Evolutionary conservation across 1,140 invertebrate genomes (phyloP), one percentile per base, ranked within the genome.

Genomic region (Philotrypesis tridentata): DNA sequence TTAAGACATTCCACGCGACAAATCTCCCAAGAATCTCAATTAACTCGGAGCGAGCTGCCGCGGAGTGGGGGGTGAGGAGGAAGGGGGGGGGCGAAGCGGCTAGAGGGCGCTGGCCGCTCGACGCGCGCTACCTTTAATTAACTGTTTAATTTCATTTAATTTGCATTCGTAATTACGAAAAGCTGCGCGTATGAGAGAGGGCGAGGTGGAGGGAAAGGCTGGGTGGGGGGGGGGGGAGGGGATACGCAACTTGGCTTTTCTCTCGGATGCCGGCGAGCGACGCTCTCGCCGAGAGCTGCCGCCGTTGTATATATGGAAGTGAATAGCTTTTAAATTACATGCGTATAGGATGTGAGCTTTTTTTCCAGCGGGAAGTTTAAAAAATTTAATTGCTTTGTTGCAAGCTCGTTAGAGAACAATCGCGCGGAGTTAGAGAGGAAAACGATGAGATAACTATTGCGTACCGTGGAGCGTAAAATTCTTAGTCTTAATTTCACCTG

Each of bases 21-120:
- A 92, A 91, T 91, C 91, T 92, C 85, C 90, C 91, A 92, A 92
- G 91, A 92, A 92, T 92, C 91, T 92, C 91, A 92, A 92, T 92
- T 92, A 92, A 92, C 91, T 91, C 85, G 86, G 85, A 85, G 85
- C 83, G 84, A 86, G 63, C 31, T 55, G 25, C 12, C 21, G 37
- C 40, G 33, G 61, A 60, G 61, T 23, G 55, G 60, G 27, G 37
- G 23, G 7, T 9, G n/a, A n/a, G 33, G 40, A 55, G 43, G 7
- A 23, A 6, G 1, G 5, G 27, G 37, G 77, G 40, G 67, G 65
- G 27, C 1, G 60, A 43, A 67, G 80, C 8, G 61, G 33, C 25
- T 11, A 17, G n/a, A 29, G 0, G 55, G 21, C 40, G 21, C 21
- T 55, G 14, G 29, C 8, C 61, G 48, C 17, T 43, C 33, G 1